Evolutionary conservation across 2,797 vertebrate genomes (phyloP).

Genomic region (Lycodopsis pacificus): DNA sequence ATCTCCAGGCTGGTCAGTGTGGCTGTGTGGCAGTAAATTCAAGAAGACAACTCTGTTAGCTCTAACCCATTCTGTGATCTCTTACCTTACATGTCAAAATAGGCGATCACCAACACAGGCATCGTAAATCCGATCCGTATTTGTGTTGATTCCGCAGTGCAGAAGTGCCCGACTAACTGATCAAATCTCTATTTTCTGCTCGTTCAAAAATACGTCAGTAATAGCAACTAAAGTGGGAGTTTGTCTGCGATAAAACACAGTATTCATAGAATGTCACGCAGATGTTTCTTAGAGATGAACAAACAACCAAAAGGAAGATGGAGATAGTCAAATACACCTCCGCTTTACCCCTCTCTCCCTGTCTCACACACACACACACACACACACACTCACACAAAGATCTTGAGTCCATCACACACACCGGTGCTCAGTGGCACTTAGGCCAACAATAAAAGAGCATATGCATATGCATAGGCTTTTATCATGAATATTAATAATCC

Average conservation of each 20-base stretch:
- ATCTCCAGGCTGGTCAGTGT: neutral
- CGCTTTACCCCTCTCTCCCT: neutral
- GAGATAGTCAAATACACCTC: conserved; percentile 37
- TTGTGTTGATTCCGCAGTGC: neutral
- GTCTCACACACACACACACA: neutral
- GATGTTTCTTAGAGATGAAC: conserved; percentile 41
- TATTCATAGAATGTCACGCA: conserved; percentile 8
- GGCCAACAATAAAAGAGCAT: conserved; percentile 79
- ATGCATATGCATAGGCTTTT: conserved; percentile 80
- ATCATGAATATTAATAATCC: conserved; percentile 86
- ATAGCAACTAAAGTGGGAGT: neutral
- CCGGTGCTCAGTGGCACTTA: conserved; percentile 65
- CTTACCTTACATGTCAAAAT: neutral
- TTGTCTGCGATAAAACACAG: neutral
- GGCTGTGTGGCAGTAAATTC: too few species aligned
- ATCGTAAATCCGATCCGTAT: neutral
- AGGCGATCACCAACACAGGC: neutral
- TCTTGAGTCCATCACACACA: conserved; percentile 61
- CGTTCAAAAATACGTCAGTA: neutral
- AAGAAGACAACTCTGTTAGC: too few species aligned
- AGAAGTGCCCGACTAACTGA: neutral
- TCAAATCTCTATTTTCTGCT: neutral
- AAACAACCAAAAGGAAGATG: conserved; percentile 21
- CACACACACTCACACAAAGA: conserved; percentile 31
- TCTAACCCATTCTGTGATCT: too few species aligned